Conservation (phyloP, 2,113 vertebrate species). For the Elanoides forficatus region DNA sequence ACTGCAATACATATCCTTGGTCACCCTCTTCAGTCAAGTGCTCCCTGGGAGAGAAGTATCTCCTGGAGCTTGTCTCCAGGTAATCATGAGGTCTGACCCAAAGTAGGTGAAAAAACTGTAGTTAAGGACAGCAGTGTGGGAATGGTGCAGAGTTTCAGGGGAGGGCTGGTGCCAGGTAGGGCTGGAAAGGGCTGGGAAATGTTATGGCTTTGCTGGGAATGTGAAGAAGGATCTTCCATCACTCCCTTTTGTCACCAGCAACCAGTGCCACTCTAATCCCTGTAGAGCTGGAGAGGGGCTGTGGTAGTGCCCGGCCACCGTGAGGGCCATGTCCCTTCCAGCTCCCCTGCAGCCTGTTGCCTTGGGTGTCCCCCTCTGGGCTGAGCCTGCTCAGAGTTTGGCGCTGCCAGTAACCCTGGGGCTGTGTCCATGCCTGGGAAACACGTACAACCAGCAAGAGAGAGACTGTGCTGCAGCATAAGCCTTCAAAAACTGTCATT, state of each 20-base stretch:
- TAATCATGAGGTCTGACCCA: neutral
- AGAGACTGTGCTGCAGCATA: neutral
- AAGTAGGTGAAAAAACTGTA: neutral
- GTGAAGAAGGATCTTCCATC: neutral
- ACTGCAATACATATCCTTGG: neutral
- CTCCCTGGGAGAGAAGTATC: neutral
- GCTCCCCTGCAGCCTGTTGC: fast-evolving
- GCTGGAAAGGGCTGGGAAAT: neutral
- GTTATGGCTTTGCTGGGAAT: neutral
- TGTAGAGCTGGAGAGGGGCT: neutral
- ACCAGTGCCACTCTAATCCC: neutral
- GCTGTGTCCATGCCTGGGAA: neutral
- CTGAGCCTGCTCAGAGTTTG: neutral
- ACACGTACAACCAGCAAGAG: neutral
- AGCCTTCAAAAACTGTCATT: neutral
- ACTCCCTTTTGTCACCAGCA: fast-evolving
- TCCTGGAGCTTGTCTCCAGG: neutral
- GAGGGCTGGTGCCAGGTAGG: neutral
- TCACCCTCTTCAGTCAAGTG: neutral
- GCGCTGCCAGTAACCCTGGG: no score
- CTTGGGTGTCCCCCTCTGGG: fast-evolving
- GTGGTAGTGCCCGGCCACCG: fast-evolving
- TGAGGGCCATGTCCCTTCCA: neutral
- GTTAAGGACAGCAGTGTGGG: neutral
- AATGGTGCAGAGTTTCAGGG: neutral